phyloP scores from a whole-genome alignment of 1,140 invertebrate species.

The Ptiloglossa arizonensis region DNA sequence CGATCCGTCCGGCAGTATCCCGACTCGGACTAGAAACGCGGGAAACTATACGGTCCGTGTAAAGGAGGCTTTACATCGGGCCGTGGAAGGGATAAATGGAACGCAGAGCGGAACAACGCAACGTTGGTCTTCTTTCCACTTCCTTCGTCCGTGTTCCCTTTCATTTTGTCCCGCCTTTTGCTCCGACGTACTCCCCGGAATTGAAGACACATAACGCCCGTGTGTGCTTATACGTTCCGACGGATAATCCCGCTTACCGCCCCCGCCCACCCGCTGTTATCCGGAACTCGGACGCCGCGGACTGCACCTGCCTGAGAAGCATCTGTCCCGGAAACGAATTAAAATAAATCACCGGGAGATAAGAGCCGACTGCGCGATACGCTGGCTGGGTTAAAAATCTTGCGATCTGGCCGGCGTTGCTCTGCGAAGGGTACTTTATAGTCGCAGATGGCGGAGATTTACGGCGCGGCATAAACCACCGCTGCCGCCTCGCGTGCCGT shows the following conservation, averaged over 20 bases:
- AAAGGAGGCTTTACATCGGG: no score
- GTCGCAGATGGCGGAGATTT: neutral
- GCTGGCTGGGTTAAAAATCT: constrained; percentile 6
- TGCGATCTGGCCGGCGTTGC: neutral
- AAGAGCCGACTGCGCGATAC: neutral
- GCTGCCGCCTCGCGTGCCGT: neutral
- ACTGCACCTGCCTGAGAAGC: constrained; percentile 36
- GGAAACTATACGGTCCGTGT: no score
- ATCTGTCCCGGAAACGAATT: constrained; percentile 44
- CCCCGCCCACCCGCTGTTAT: constrained; percentile 52
- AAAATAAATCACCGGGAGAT: constrained; percentile 57
- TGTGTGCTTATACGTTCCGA: constrained; percentile 29
- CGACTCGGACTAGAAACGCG: no score
- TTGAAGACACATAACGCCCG: constrained; percentile 36
- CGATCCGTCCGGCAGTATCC: no score
- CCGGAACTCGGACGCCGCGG: constrained; percentile 48
- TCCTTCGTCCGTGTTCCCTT: neutral
- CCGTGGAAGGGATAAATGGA: neutral
- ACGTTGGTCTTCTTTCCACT: neutral
- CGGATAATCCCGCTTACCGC: constrained; percentile 40
- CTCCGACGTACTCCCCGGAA: neutral
- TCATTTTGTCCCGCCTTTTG: constrained; percentile 9
- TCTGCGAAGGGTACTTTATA: neutral
- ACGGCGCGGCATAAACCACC: neutral
- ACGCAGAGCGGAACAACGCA: no score